Evolutionary conservation across 30 jellyfish, hydroid and myxozoan genomes (phyloP), one percentile per base, ranked within the genome.

Genomic region (Chrysaora quinquecirrha): DNA sequence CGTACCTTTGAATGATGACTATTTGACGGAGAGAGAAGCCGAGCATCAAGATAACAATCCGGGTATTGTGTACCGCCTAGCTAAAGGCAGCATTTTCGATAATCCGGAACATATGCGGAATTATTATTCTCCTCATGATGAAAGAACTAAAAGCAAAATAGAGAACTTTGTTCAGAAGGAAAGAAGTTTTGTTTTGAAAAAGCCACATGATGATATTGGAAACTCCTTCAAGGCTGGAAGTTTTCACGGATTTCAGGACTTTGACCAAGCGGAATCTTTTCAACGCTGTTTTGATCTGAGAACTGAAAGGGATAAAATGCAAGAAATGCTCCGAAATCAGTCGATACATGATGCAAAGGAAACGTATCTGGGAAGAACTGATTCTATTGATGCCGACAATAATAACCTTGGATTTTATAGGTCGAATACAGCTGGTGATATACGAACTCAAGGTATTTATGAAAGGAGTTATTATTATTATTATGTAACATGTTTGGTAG

Each of bases 381-480:
- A 9, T 10, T 4, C 27, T 3, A 52, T 10, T 19, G 25, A 9
- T 19, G 25, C 68, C 29, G 68, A 52, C 25, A 52, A 25, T 25
- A 9, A 52, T 9, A 16, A 25, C 27, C 68, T 2, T 52, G 29
- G 68, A 9, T 10, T 52, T 10, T 9, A 12, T 3, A 20, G 68
- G 29, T 52, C 68, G 19, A 52, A 52, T 52, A 52, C 68, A 3
- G 19, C 3, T 9, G 68, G 29, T 19, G 68, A 52, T 52, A 12
- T 52, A 20, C 68, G 19, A 25, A 52, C 27, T 52, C 68, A 52
- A 52, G 68, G 68, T 52, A 52, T n/a, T n/a, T n/a, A n/a, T n/a
- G n/a, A n/a, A n/a, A n/a, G n/a, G n/a, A n/a, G n/a, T n/a, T n/a
- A n/a, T n/a, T n/a, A n/a, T n/a, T n/a, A n/a, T n/a, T n/a, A n/a